Evolutionary conservation across 2,797 vertebrate species (phyloP), one percentile per base, ranked within the genome.

Genomic region (Parauchenoglanis punctatus): DNA sequence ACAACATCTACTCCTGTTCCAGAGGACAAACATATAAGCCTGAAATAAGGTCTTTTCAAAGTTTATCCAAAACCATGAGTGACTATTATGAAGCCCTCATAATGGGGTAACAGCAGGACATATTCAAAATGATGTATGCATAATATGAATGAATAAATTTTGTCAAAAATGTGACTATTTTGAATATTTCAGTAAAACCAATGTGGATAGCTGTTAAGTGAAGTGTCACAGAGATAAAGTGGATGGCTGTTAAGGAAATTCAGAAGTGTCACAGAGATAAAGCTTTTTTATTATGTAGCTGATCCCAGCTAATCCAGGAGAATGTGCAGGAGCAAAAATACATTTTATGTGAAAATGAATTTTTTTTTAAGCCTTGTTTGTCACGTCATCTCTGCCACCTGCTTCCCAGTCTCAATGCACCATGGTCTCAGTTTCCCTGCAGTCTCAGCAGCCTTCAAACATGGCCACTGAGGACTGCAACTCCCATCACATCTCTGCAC

Each of bases 21-120:
- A 82, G 40, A 61, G 40, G 40, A 63, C 56, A 83, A 82, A 61
- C n/a, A 81, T 49, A 81, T 86, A 61, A 49, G 12, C 65, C 56
- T 72, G 15, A 61, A 81, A 81, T 59, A 80, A 28, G 13, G 35
- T 40, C 18, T 31, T 18, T 70, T 18, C 10, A 28, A 81, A 81
- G 13, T n/a, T 25, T 28, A 46, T 63, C 31, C 20, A 81, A 81
- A 49, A 35, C 8, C 23, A 49, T n/a, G 44, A 13, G 20, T 46
- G 70, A 23, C 46, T 11, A 46, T 73, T 73, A 52, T 11, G 3
- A 46, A 44, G 18, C 20, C 40, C 70, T 73, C 35, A 11, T 8
- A 72, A 40, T 72, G 68, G 35, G 35, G 17, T 40, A 70, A 18
- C 8, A 70, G 31, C 67, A 40, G 31, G 7, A 28, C 17, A 11